Evolutionary conservation across 2,888 invertebrate species (phyloP).

Genomic region (Chironomus tentans): DNA sequence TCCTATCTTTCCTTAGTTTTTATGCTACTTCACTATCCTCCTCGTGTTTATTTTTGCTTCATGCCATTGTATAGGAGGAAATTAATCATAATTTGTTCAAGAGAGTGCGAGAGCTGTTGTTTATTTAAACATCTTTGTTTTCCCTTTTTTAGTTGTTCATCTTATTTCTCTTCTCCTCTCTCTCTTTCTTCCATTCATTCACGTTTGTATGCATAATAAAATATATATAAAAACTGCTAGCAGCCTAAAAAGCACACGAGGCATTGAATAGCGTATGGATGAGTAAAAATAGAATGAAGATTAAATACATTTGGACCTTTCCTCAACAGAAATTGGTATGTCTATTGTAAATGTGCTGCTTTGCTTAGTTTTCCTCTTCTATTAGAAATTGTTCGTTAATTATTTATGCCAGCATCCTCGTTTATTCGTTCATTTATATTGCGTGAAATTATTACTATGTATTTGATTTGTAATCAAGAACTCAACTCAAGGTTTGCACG

Average conservation of each 20-base stretch:
- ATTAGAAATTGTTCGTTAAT: not conserved
- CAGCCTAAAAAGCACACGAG: conserved; percentile 1
- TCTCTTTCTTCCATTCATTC: not conserved
- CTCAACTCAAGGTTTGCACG: too few relatives aligned
- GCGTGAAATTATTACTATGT: not conserved
- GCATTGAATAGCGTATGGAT: not conserved
- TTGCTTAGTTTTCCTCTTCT: not conserved
- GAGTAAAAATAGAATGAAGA: not conserved
- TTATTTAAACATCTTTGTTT: conserved; percentile 13
- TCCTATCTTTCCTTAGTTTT: not conserved
- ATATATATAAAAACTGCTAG: not conserved
- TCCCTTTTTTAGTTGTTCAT: not conserved
- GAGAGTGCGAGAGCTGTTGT: conserved; percentile 12
- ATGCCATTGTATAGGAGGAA: not conserved
- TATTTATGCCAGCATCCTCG: not conserved
- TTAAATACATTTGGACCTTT: not conserved
- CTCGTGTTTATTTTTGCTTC: conserved; percentile 1
- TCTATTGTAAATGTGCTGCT: not conserved
- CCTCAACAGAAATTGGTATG: not conserved
- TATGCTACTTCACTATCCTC: not conserved
- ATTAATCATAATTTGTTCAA: conserved; percentile 27
- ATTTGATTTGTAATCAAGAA: too few relatives aligned
- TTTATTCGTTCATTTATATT: not conserved
- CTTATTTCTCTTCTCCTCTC: not conserved
- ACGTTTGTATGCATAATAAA: not conserved